Evolutionary conservation across 2,888 invertebrate genomes (phyloP).

Genomic region (Temnothorax rugatulus): DNA sequence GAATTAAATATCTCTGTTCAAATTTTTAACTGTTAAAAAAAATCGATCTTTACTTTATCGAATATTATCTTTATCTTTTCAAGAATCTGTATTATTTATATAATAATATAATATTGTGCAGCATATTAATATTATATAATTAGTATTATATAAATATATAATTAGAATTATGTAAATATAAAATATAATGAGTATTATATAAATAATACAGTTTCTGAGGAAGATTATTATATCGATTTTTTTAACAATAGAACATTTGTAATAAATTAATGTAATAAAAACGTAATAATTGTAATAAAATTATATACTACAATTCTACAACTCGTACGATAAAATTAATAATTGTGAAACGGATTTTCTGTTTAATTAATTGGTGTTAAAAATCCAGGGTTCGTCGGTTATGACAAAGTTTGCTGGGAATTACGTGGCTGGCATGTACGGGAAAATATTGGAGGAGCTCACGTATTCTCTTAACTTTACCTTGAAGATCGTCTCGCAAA

Average conservation of each 20-base stretch:
- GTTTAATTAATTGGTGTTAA: not conserved
- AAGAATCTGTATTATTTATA: not conserved
- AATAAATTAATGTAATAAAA: too few species aligned
- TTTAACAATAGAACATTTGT: not conserved
- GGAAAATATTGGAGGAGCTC: slow-evolving; percentile 51
- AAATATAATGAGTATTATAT: too few species aligned
- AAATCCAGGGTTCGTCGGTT: slow-evolving; percentile 28
- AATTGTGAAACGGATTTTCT: not conserved
- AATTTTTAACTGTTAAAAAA: too few species aligned
- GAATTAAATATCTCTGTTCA: too few species aligned
- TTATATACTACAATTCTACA: not conserved
- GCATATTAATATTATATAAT: too few species aligned
- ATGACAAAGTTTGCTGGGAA: not conserved
- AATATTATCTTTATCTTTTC: not conserved
- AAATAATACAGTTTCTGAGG: not conserved
- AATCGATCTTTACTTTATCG: not conserved
- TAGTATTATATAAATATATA: not conserved
- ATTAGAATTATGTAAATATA: too few species aligned
- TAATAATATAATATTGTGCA: too few species aligned
- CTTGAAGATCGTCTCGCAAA: slow-evolving; percentile 24
- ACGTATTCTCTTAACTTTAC: slow-evolving; percentile 61
- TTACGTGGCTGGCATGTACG: slow-evolving; percentile 33
- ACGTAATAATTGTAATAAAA: not conserved
- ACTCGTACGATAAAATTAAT: not conserved
- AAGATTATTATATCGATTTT: not conserved